Base-by-base conservation (phyloP, 2,888 invertebrate genomes). In the Eilema depressum region DNA sequence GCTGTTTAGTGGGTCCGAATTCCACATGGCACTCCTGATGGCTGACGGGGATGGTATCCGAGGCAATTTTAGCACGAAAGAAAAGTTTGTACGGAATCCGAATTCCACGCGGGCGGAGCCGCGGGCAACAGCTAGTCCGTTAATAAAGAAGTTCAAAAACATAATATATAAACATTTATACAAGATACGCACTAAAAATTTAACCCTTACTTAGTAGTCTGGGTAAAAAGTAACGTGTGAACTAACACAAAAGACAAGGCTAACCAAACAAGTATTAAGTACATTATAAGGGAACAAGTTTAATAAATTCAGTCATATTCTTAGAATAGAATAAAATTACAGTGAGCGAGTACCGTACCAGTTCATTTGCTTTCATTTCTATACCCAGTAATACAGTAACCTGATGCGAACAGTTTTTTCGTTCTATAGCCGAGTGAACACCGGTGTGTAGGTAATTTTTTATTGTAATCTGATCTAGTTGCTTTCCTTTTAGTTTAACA, bases 311-410 rank as follows among this genome's bases (percentile, higher is more conserved):
- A 23, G 17, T 28, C 26, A 60, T 61, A 60, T 64, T 41, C 59
- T 57, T 53, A 53, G 61, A 69, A 69, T 61, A n/a, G 69, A 69
- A 69, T 61, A 59, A 25, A 26, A 69, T 69, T 53, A 53, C 53
- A 65, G 30, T 20, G 47, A 33, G 25, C 53, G 60, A 47, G 60
- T 60, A 53, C 33, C 23, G 28, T 57, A 28, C 17, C 5, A 26
- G 67, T 33, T n/a, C 61, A 68, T 61, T 33, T 23, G 33, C 33
- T 62, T 28, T 47, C 30, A 37, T 63, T 63, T 63, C 17, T 23
- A 53, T 47, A 63, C 33, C 2, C 1, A 63, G 23, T 53, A 62
- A 37, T 65, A 65, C 14, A 61, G 69, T 69, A 69, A 69, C 53
- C 53, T 53, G 61, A 69, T 65, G 23, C 33, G 17, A 37, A 33